Percentiles rank a stretch among this genome's conserved stretches.
Conservation (phyloP, 2,113 vertebrate species). For the Meriones unguiculatus region DNA sequence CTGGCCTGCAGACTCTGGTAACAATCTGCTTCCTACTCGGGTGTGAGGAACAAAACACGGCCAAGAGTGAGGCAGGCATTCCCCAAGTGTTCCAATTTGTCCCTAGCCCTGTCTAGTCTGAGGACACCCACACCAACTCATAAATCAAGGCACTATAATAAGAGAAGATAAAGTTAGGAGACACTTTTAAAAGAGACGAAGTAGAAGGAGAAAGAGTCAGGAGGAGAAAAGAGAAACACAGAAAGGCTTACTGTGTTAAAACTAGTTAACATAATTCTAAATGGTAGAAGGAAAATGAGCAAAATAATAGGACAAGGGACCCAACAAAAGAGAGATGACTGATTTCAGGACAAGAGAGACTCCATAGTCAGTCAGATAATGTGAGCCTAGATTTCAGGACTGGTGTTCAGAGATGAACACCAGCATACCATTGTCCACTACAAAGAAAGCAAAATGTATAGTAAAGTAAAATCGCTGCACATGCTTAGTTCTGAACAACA, state of each 20-base stretch:
- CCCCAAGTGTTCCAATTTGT: not conserved
- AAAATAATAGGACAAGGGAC: not conserved
- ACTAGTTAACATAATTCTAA: not conserved
- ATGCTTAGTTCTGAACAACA: slow-evolving; percentile 14
- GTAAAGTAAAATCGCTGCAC: not conserved
- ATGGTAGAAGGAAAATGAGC: not conserved
- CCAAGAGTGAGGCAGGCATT: not conserved
- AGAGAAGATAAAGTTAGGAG: not conserved
- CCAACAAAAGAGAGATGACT: not conserved
- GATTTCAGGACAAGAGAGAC: not conserved
- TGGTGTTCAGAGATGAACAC: not conserved
- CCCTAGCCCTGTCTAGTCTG: not conserved
- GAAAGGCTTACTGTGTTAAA: not conserved
- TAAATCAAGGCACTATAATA: slow-evolving; percentile 9
- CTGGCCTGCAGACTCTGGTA: not conserved
- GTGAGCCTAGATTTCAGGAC: not conserved
- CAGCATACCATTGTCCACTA: not conserved
- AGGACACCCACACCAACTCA: not conserved
- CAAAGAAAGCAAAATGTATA: not conserved
- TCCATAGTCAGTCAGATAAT: not conserved
- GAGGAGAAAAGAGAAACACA: not conserved
- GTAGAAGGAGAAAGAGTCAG: not conserved
- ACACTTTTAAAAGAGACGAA: not conserved
- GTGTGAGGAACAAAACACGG: not conserved
- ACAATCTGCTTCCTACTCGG: not conserved